Evolutionary conservation across 2,797 vertebrate genomes (phyloP).

Genomic region (Fundulus diaphanus): DNA sequence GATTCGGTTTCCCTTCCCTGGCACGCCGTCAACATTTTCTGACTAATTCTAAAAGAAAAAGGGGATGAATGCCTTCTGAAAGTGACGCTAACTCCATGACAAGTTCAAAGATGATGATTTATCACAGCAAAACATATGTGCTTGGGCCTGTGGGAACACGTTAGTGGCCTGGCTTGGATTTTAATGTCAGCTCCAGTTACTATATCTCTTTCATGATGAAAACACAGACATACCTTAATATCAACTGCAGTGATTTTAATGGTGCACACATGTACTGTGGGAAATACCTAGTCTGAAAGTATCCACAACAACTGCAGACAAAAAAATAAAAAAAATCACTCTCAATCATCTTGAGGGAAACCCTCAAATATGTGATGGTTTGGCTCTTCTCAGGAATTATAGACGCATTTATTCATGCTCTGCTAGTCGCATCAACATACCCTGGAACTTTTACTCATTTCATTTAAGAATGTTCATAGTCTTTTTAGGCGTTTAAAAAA

Average conservation of each 20-base stretch:
- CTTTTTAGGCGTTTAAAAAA: constrained; percentile 21
- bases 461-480: constrained; percentile 2
- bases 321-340: constrained; percentile 32
- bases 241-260: constrained; percentile 41
- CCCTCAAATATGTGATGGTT: constrained; percentile 58
- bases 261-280: constrained; percentile 33
- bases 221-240: constrained; percentile 53
- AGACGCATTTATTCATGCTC: constrained; percentile 38
- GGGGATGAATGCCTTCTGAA: constrained; percentile 55
- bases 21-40: constrained; percentile 37
- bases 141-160: constrained; percentile 25
- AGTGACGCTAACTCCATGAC: constrained; percentile 64
- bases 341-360: constrained; percentile 58
- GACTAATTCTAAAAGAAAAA: constrained; percentile 51
- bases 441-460: constrained; percentile 25
- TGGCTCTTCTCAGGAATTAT: constrained; percentile 40
- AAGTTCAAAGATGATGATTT: constrained; percentile 69
- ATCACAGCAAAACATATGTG: constrained; percentile 56
- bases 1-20: constrained; percentile 32
- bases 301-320: constrained; percentile 45
- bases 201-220: constrained; percentile 25
- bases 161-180: constrained; percentile 22
- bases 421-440: constrained; percentile 18
- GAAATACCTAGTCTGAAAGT: constrained; percentile 48
- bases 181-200: constrained; percentile 48